Base-by-base conservation (phyloP, 2,888 invertebrate species). In the Dryomyza anilis region DNA sequence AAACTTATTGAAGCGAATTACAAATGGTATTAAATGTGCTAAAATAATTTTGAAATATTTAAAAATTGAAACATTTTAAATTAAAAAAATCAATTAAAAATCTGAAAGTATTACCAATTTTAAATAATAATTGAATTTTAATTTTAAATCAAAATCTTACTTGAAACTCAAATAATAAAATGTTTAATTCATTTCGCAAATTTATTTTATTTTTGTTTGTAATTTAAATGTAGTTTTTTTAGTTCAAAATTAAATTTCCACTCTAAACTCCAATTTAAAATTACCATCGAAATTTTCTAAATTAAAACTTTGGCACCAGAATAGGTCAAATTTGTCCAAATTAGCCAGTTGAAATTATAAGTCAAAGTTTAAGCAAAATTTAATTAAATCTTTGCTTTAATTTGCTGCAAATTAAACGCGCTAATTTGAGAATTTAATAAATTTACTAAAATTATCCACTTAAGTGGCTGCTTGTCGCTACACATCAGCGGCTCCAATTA, bases 401-500 rank as follows among this genome's bases (percentile, higher is more conserved):
- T 36, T 16, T 43, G n/a, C 16, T 39, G n/a, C 3, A 43, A 43
- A 16, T 43, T 12, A n/a, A n/a, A n/a, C n/a, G n/a, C 8, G 46
- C 14, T 19, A 10, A 23, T 53, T 43, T 29, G 3, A 61, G 33
- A 52, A 61, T 61, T 61, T 61, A 61, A 61, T 61, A 61, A 61
- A 61, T 61, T 61, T 61, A 19, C 21, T 27, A 16, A 61, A 61
- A 53, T 61, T 52, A 53, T 53, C 61, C 53, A 61, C 61, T 53
- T 52, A 52, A 39, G 39, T 30, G 33, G n/a, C 12, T 53, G 52
- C 61, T 61, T 61, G 29, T n/a, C 16, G 21, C 12, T 27, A 53
- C 61, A 45, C 61, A 61, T 19, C 61, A 61, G 61, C 61, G 43
- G 39, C 19, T n/a, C 29, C 61, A 61, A 61, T 61, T 53, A 61